These are phyloP conservation scores for Eonycteris spelaea DNA, from an alignment of 2,113 vertebrate species.

Conservation along the genomic window DNA sequence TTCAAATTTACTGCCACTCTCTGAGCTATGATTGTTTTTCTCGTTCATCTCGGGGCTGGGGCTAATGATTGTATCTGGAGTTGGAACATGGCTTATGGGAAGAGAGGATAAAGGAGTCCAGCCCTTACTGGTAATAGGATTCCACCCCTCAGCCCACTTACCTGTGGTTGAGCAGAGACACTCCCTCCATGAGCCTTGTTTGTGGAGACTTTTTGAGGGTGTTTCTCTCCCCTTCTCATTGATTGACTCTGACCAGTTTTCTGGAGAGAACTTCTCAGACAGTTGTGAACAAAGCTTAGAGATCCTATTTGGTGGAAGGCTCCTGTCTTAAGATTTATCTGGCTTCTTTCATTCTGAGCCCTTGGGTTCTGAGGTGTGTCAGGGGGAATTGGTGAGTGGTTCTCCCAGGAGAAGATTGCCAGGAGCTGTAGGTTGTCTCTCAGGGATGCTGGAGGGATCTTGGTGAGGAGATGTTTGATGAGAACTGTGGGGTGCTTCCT, in stretches of 20 bases:
- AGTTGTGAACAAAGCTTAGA: neutral
- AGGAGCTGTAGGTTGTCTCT: neutral
- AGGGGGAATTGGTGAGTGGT: neutral
- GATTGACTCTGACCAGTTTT: neutral
- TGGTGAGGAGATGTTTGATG: too few relatives aligned
- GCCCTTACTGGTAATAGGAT: neutral
- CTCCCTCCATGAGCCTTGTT: neutral
- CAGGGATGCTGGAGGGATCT: neutral
- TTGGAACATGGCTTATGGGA: neutral
- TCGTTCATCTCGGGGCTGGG: neutral
- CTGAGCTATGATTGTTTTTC: neutral
- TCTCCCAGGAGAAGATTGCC: neutral
- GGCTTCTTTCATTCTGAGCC: neutral
- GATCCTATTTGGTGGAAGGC: neutral
- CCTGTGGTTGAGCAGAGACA: neutral
- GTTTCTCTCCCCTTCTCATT: neutral
- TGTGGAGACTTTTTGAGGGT: too few relatives aligned
- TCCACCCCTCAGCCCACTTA: neutral
- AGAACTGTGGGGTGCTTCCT: too few relatives aligned
- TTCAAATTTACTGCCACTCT: neutral
- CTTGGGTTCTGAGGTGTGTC: neutral
- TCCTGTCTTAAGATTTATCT: neutral
- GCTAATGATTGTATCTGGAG: neutral
- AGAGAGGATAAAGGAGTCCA: neutral
- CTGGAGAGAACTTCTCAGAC: neutral